Percentiles rank a stretch among this genome's conserved stretches.
Conservation (phyloP, 2,888 invertebrate species). For the Trisateles emortualis region DNA sequence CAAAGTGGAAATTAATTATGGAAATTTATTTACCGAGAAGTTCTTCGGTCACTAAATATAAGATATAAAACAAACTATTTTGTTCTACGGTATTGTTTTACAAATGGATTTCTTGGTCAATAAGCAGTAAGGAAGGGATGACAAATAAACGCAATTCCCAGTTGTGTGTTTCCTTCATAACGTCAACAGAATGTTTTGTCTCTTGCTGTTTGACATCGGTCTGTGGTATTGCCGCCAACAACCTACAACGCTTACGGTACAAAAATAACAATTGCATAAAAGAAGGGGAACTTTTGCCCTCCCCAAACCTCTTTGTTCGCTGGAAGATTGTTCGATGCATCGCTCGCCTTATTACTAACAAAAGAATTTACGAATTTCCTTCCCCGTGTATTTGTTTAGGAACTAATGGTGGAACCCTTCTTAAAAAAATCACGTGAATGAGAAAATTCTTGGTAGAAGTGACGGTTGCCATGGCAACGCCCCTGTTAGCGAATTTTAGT, state of each 20-base stretch:
- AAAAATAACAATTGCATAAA: conserved; percentile 77
- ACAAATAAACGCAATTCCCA: conserved; percentile 35
- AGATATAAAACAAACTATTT: not conserved
- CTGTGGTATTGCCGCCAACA: conserved; percentile 39
- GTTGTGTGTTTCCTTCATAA: conserved; percentile 24
- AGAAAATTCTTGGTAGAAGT: conserved; percentile 43
- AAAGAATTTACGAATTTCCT: conserved; percentile 59
- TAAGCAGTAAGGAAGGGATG: conserved; percentile 21
- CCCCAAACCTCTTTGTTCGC: conserved; percentile 66
- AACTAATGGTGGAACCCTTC: conserved; percentile 59
- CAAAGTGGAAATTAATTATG: conserved; percentile 26
- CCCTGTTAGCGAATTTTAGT: conserved; percentile 49
- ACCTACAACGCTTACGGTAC: conserved; percentile 63
- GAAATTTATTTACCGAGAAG: not conserved
- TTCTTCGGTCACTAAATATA: not conserved
- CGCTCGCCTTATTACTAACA: conserved; percentile 59
- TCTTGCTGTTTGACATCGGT: conserved; percentile 51
- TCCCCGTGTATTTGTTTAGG: conserved; percentile 58
- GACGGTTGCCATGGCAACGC: conserved; percentile 63
- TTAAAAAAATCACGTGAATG: conserved; percentile 54
- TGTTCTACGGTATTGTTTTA: not conserved
- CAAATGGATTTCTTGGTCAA: conserved; percentile 1
- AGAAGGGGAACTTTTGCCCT: conserved; percentile 60
- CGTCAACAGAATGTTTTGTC: conserved; percentile 37
- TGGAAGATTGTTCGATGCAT: conserved; percentile 68